Evolutionary conservation across 2,113 vertebrate species (phyloP).

Genomic region (Saccopteryx leptura): DNA sequence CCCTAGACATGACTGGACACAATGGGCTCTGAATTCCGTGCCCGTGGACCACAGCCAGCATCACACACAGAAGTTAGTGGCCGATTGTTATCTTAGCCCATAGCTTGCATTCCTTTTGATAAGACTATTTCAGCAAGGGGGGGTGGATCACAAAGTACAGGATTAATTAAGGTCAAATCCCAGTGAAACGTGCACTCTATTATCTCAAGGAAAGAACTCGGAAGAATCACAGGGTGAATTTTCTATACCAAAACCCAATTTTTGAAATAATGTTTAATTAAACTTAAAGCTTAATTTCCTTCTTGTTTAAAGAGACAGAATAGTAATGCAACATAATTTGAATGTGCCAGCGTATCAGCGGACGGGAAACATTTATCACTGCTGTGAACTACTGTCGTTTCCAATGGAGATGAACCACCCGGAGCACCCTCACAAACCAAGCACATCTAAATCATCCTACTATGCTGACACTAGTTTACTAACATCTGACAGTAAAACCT

Average conservation of each 20-base stretch:
- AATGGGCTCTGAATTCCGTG: constrained; percentile 72
- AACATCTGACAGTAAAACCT: constrained; percentile 79
- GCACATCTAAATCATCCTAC: constrained; percentile 59
- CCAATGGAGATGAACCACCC: constrained; percentile 57
- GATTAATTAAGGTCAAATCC: constrained; percentile 83
- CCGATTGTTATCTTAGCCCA: constrained; percentile 78
- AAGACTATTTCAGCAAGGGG: constrained; percentile 79
- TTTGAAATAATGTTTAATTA: constrained; percentile 80
- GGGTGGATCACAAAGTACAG: constrained; percentile 73
- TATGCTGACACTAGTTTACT: constrained; percentile 75
- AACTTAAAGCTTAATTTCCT: constrained; percentile 74
- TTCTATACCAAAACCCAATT: constrained; percentile 76
- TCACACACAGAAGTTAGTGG: constrained; percentile 78
- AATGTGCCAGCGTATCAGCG: constrained; percentile 62
- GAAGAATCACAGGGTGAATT: constrained; percentile 67
- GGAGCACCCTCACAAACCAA: constrained; percentile 60
- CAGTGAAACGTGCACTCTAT: constrained; percentile 75
- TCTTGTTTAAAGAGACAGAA: constrained; percentile 74
- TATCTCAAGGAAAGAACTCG: constrained; percentile 76
- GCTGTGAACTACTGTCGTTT: constrained; percentile 70
- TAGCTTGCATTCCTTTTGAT: constrained; percentile 78
- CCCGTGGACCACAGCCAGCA: constrained; percentile 70
- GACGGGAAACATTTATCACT: constrained; percentile 62
- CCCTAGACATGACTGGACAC: constrained; percentile 66
- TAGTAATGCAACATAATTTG: constrained; percentile 66